A percentile compares a stretch with the other conserved stretches of the same genome.
Conservation (phyloP, 2,888 invertebrate species). For the Cataglyphis albicans region DNA sequence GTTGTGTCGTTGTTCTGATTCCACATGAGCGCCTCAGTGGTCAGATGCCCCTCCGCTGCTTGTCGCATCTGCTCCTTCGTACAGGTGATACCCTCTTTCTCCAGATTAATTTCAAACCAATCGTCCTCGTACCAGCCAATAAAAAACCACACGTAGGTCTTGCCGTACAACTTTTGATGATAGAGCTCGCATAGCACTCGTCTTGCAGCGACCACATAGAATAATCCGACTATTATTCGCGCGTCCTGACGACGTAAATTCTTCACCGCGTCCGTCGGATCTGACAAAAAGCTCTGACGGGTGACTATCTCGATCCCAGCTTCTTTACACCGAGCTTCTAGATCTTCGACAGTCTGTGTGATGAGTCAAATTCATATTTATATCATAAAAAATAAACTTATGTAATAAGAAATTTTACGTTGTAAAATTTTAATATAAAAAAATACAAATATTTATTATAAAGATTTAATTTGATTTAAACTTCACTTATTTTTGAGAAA, state of each 20-base stretch:
- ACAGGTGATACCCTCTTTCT: slow-evolving; percentile 95
- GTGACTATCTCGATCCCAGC: slow-evolving; percentile 98
- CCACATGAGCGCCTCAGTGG: slow-evolving; percentile 99
- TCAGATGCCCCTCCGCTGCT: slow-evolving; percentile 98
- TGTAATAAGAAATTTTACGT: neutral
- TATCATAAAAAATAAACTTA: neutral
- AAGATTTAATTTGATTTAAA: neutral
- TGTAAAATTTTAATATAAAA: neutral
- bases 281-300: slow-evolving; percentile 98
- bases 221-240: slow-evolving; percentile 98
- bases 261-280: slow-evolving; percentile 98
- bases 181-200: slow-evolving; percentile 98
- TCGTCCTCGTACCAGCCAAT: slow-evolving; percentile 99
- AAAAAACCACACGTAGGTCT: slow-evolving; percentile 99
- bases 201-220: slow-evolving; percentile 99
- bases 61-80: slow-evolving; percentile 96
- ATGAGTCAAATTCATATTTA: neutral
- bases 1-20: slow-evolving; percentile 98
- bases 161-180: slow-evolving; percentile 96
- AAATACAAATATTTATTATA: neutral
- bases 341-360: slow-evolving; percentile 96
- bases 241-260: slow-evolving; percentile 98
- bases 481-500: neutral
- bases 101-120: slow-evolving; percentile 97
- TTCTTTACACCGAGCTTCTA: slow-evolving; percentile 97